Conservation (phyloP, 2,888 invertebrate genomes). For the Pantelozetes paolii region DNA sequence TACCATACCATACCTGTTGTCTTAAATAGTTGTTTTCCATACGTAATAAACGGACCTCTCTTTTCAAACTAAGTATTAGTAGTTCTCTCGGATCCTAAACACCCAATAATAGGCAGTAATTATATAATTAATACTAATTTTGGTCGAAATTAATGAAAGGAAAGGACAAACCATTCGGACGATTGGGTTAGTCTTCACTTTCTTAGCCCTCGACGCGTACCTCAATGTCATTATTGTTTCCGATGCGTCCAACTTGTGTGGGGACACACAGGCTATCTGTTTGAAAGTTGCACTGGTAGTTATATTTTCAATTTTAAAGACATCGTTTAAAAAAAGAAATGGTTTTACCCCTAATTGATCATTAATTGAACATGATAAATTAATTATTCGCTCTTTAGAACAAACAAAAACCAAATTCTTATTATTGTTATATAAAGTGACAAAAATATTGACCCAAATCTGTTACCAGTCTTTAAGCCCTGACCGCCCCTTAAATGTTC, state of each 20-base stretch:
- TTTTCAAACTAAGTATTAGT: slow-evolving; percentile 76
- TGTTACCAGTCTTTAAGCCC: no score
- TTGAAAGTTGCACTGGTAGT: no score
- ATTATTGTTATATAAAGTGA: no score
- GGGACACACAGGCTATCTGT: slow-evolving; percentile 90
- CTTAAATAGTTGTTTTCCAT: slow-evolving; percentile 83
- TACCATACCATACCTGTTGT: slow-evolving; percentile 54
- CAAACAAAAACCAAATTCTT: no score
- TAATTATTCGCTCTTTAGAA: no score
- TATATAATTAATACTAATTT: slow-evolving; percentile 11
- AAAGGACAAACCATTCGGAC: slow-evolving; percentile 73
- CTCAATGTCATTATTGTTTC: slow-evolving; percentile 87
- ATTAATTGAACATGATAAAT: no score
- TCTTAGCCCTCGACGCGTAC: slow-evolving; percentile 86
- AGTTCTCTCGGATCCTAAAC: slow-evolving; percentile 83
- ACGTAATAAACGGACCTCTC: slow-evolving; percentile 77
- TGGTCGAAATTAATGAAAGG: slow-evolving; percentile 3
- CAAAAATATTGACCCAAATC: no score
- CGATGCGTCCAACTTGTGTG: slow-evolving; percentile 74
- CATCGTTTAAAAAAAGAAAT: no score
- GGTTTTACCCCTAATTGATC: no score
- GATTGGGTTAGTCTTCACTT: slow-evolving; percentile 84
- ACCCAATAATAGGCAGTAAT: background rate
- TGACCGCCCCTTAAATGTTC: no score
- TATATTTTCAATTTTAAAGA: no score